Evolutionary conservation across 37 sponge, comb jelly and placozoan species (phyloP).

Genomic region (Beroe ovata): DNA sequence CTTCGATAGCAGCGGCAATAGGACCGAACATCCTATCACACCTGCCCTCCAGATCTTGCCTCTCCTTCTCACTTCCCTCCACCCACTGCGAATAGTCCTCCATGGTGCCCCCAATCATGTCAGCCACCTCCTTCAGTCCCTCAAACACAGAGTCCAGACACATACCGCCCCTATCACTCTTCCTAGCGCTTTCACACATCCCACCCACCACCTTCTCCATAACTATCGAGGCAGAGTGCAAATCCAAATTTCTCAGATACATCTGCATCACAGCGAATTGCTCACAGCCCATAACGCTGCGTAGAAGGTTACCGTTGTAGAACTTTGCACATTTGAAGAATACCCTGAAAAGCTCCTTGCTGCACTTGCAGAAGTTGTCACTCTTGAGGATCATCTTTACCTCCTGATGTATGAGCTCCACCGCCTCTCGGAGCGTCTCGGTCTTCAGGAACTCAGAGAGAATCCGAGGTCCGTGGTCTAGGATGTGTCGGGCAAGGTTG

Average conservation of each 20-base stretch:
- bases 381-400: neutral
- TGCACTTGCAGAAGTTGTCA: neutral
- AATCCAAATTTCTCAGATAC: neutral
- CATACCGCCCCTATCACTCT: neutral
- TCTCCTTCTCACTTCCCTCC: neutral
- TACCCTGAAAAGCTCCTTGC: neutral
- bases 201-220: neutral
- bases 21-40: neutral
- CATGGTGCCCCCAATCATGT: neutral
- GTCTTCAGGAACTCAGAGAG: neutral
- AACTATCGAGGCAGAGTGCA: neutral
- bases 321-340: neutral
- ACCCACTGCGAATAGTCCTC: neutral
- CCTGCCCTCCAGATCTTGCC: neutral
- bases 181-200: neutral
- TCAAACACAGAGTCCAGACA: neutral
- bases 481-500: neutral
- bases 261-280: neutral
- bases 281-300: neutral
- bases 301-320: neutral
- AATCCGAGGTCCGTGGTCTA: conserved; percentile 4
- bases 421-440: neutral
- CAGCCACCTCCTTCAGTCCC: neutral
- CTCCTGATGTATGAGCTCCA: neutral
- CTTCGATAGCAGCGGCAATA: neutral